Evolutionary conservation across 2,797 vertebrate species (phyloP).

Genomic region (Chelmon rostratus): DNA sequence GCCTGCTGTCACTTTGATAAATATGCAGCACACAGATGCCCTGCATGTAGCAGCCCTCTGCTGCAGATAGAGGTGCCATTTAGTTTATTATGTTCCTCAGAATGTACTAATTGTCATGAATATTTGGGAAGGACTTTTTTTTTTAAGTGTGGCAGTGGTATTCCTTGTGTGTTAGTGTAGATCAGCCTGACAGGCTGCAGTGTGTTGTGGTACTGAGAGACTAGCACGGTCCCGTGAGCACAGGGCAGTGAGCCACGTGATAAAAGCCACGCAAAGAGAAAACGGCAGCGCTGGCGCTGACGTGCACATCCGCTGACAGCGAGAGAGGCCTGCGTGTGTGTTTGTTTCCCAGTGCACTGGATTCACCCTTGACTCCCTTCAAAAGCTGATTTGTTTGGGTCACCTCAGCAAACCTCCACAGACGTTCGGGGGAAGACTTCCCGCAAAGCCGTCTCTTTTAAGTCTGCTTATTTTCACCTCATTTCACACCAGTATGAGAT

Average conservation of each 20-base stretch:
- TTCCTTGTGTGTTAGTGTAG: slow-evolving; percentile 1
- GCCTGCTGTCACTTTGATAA: slow-evolving; percentile 87
- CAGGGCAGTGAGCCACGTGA: slow-evolving; percentile 49
- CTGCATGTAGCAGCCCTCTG: slow-evolving; percentile 70
- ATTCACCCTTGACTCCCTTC: slow-evolving; percentile 80
- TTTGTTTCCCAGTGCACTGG: slow-evolving; percentile 67
- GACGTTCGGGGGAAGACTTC: slow-evolving; percentile 72
- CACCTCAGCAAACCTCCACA: slow-evolving; percentile 77
- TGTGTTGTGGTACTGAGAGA: slow-evolving; percentile 56
- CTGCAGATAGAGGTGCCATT: slow-evolving; percentile 53
- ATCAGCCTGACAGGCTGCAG: slow-evolving; percentile 55
- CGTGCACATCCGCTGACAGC: slow-evolving; percentile 70
- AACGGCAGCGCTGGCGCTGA: slow-evolving; percentile 66
- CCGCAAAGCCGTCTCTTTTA: slow-evolving; percentile 78
- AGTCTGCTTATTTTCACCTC: slow-evolving; percentile 82
- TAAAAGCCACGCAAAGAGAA: slow-evolving; percentile 44
- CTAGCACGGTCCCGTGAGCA: slow-evolving; percentile 31
- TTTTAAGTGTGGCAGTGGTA: slow-evolving; percentile 15
- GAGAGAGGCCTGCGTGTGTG: slow-evolving; percentile 47
- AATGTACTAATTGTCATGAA: slow-evolving; percentile 53
- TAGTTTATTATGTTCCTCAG: slow-evolving; percentile 50
- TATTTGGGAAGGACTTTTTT: slow-evolving; percentile 24
- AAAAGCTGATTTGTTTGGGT: slow-evolving; percentile 84
- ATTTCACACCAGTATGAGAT: slow-evolving; percentile 84
- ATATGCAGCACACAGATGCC: slow-evolving; percentile 78